Conservation (phyloP, 2,113 vertebrate species). For the Dunckerocampus dactyliophorus region DNA sequence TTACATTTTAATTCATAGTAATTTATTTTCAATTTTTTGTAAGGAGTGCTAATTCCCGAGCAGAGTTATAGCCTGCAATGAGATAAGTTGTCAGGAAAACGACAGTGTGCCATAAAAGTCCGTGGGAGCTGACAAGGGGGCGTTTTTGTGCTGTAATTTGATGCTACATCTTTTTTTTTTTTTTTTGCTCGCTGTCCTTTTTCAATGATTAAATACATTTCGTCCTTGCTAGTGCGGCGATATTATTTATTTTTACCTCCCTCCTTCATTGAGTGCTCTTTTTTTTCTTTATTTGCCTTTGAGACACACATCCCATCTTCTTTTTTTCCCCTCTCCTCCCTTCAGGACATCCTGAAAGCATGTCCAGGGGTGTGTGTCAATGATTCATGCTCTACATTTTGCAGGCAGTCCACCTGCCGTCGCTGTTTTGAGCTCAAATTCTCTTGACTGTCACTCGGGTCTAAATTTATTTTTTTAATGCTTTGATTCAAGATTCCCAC, state of each 20-base stretch:
- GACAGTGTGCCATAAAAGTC: not conserved
- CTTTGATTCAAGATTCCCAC: not conserved
- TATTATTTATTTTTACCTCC: constrained; percentile 30
- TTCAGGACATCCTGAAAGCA: constrained; percentile 53
- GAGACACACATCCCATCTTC: constrained; percentile 43
- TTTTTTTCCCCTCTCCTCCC: constrained; percentile 4
- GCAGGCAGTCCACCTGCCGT: constrained; percentile 39
- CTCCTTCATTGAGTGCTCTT: constrained; percentile 28
- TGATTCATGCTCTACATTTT: constrained; percentile 56
- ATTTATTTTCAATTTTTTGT: too few species aligned
- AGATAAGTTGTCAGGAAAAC: constrained; percentile 37
- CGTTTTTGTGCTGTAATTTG: constrained; percentile 50
- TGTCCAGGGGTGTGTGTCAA: constrained; percentile 28
- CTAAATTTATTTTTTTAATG: not conserved
- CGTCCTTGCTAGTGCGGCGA: constrained; percentile 64
- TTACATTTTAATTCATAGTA: too few species aligned
- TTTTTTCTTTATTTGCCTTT: constrained; percentile 46
- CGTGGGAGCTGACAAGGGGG: constrained; percentile 1
- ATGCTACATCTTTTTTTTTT: constrained; percentile 7
- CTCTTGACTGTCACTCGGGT: constrained; percentile 21
- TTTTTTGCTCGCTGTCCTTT: constrained; percentile 57
- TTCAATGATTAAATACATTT: constrained; percentile 66
- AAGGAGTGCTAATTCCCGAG: too few species aligned
- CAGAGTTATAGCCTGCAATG: constrained; percentile 15
- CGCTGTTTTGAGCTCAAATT: constrained; percentile 30